Evolutionary conservation across 30 jellyfish, hydroid and myxozoan genomes (phyloP).

Genomic region (Cassiopea xamachana): DNA sequence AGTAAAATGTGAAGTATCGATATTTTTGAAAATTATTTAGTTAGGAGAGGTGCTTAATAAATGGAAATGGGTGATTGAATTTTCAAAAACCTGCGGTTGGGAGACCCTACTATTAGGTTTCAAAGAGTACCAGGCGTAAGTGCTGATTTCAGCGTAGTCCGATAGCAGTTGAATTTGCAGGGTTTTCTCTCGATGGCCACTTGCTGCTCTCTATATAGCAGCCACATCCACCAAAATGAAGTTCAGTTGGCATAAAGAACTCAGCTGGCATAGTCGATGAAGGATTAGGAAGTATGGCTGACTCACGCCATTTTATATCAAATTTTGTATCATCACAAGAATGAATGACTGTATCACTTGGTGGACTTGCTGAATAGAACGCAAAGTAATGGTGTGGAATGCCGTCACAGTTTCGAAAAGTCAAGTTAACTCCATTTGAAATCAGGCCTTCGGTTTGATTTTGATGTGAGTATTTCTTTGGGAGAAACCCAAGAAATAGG

Average conservation of each 20-base stretch:
- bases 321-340: neutral
- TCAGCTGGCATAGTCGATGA: conserved; percentile 19
- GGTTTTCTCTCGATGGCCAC: conserved; percentile 18
- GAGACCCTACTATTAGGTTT: too few species aligned
- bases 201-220: conserved; percentile 26
- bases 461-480: neutral
- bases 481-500: conserved; percentile 49
- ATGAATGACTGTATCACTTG: neutral
- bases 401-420: conserved; percentile 1
- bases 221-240: conserved; percentile 72
- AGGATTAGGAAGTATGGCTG: conserved; percentile 31
- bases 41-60: too few species aligned
- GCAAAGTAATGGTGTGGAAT: conserved; percentile 16
- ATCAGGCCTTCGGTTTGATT: conserved; percentile 2
- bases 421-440: neutral
- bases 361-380: neutral
- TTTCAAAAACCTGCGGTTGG: too few species aligned
- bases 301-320: conserved; percentile 46
- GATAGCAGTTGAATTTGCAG: conserved; percentile 45
- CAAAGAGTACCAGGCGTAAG: neutral
- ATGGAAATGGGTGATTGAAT: too few species aligned
- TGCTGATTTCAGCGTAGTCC: conserved; percentile 26
- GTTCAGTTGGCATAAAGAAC: conserved; percentile 49
- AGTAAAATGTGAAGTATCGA: too few species aligned
- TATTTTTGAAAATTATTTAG: too few species aligned